A percentile compares a stretch with the other conserved stretches of the same genome.
Evolutionary conservation across 1,140 invertebrate species (phyloP).

Genomic region (Nymphalis io): DNA sequence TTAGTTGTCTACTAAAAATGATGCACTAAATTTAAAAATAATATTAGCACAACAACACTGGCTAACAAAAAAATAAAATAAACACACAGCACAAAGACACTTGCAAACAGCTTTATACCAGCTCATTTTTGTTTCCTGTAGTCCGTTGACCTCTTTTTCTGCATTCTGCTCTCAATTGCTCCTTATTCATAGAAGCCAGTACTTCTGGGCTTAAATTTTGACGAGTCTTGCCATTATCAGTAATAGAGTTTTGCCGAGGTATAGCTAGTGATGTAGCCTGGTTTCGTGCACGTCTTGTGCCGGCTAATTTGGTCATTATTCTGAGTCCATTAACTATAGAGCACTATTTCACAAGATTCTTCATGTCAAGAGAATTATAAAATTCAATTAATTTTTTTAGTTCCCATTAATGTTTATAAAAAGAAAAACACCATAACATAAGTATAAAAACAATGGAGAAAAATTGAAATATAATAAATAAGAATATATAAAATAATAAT

Average conservation of each 20-base stretch:
- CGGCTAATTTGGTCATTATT: slow-evolving; percentile 62
- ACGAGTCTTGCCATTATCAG: slow-evolving; percentile 69
- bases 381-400: slow-evolving; percentile 21
- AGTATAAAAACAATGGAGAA: background rate
- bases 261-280: slow-evolving; percentile 67
- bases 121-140: slow-evolving; percentile 83
- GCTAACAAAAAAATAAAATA: slow-evolving; percentile 19
- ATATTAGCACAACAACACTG: slow-evolving; percentile 26
- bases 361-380: slow-evolving; percentile 33
- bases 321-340: slow-evolving; percentile 36
- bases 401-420: slow-evolving; percentile 20
- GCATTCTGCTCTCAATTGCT: slow-evolving; percentile 83
- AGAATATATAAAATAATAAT: slow-evolving; percentile 10
- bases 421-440: slow-evolving; percentile 24
- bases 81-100: slow-evolving; percentile 50
- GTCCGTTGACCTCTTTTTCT: slow-evolving; percentile 82
- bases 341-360: slow-evolving; percentile 33
- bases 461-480: slow-evolving; percentile 10
- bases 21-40: slow-evolving; percentile 18
- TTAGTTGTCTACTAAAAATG: background rate
- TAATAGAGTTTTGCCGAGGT: slow-evolving; percentile 70
- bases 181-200: slow-evolving; percentile 81
- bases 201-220: slow-evolving; percentile 74
- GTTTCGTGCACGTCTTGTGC: slow-evolving; percentile 70
- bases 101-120: slow-evolving; percentile 79